Evolutionary conservation across 2,113 vertebrate genomes (phyloP).

Genomic region (Lethenteron reissneri): DNA sequence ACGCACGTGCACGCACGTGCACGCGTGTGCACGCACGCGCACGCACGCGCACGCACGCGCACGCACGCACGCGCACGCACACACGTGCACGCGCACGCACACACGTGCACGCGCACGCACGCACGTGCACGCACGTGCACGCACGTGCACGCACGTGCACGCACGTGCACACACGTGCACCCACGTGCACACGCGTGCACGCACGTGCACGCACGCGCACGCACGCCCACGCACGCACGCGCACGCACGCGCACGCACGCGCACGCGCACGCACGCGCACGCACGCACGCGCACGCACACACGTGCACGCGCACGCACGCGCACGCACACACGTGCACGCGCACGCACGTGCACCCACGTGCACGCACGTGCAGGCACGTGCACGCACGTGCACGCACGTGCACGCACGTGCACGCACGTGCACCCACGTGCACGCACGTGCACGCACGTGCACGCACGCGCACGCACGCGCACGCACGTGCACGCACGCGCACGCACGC

Average conservation of each 20-base stretch:
- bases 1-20: not conserved
- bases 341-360: not conserved
- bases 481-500: not conserved
- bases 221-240: not conserved
- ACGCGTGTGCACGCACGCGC: not conserved
- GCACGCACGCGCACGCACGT: not conserved
- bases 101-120: not conserved
- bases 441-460: not conserved
- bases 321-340: not conserved
- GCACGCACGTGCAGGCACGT: too few species aligned
- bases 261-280: not conserved
- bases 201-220: too few species aligned
- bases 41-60: not conserved
- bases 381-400: not conserved
- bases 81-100: not conserved
- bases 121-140: not conserved
- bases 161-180: too few species aligned
- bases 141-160: not conserved
- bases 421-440: not conserved
- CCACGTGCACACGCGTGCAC: too few species aligned
- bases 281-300: not conserved
- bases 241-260: not conserved
- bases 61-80: not conserved
- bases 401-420: not conserved
- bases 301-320: not conserved